These are phyloP conservation scores for Otis tarda DNA, from an alignment of 2,113 vertebrate species.

Conservation along the genomic window DNA sequence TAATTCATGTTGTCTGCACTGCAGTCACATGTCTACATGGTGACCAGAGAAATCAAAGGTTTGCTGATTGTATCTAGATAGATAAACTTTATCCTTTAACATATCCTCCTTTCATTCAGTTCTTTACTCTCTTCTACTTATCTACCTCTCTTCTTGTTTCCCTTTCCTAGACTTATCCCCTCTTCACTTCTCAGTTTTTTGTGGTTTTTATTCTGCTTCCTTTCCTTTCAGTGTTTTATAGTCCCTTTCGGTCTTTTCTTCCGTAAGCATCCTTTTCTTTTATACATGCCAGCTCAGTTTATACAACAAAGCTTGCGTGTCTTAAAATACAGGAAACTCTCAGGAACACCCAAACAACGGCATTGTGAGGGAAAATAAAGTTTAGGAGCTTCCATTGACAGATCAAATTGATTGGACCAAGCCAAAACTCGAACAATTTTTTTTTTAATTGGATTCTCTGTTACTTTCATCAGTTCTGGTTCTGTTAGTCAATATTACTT, in stretches of 20 bases:
- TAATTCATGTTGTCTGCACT: slow-evolving; percentile 46
- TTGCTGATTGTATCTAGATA: slow-evolving; percentile 31
- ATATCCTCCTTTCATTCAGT: slow-evolving; percentile 58
- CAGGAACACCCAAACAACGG: not conserved
- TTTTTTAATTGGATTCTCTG: not conserved
- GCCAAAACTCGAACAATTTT: not conserved
- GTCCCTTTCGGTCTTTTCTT: not conserved
- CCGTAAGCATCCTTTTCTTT: not conserved
- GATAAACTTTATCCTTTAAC: slow-evolving; percentile 55
- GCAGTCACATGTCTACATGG: slow-evolving; percentile 4
- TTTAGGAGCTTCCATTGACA: not conserved
- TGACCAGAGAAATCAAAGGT: slow-evolving; percentile 46
- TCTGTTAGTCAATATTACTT: not conserved
- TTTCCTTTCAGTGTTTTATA: not conserved
- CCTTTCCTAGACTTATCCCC: not conserved
- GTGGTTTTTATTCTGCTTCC: not conserved
- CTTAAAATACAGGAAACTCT: not conserved
- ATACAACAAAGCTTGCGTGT: not conserved
- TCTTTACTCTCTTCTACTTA: not conserved
- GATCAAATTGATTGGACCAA: not conserved
- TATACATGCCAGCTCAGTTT: not conserved
- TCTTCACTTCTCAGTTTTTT: not conserved
- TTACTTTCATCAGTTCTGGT: not conserved
- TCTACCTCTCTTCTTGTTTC: not conserved
- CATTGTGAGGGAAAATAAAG: not conserved